Conservation (phyloP, 2,888 invertebrate genomes). For the Rugalucina vietnamica region DNA sequence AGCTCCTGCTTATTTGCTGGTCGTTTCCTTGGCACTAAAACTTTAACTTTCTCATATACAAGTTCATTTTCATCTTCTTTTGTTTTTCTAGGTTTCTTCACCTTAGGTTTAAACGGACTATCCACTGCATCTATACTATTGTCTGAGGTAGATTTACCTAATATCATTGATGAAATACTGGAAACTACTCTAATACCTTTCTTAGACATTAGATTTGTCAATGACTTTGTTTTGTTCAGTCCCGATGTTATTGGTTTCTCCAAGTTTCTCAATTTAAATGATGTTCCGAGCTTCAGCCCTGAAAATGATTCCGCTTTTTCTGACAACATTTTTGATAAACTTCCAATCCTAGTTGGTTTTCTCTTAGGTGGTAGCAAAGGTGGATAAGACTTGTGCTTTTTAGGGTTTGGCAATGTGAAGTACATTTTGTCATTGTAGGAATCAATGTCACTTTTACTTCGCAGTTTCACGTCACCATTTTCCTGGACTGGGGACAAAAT, state of each 20-base stretch:
- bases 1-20: slow-evolving; percentile 44
- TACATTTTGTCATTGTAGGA: slow-evolving; percentile 35
- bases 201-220: slow-evolving; percentile 55
- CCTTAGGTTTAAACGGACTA: slow-evolving; percentile 54
- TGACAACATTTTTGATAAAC: slow-evolving; percentile 50
- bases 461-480: background rate
- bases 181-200: slow-evolving; percentile 50
- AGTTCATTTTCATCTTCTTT: slow-evolving; percentile 42
- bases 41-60: slow-evolving; percentile 52
- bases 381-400: slow-evolving; percentile 33
- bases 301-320: slow-evolving; percentile 58
- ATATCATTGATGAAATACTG: slow-evolving; percentile 51
- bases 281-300: slow-evolving; percentile 45
- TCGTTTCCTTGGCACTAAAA: slow-evolving; percentile 34
- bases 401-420: slow-evolving; percentile 52
- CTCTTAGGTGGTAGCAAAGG: slow-evolving; percentile 29
- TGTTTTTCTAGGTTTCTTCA: slow-evolving; percentile 19
- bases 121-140: slow-evolving; percentile 26
- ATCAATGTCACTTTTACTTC: background rate
- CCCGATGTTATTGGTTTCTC: slow-evolving; percentile 41
- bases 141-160: slow-evolving; percentile 48
- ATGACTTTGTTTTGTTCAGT: slow-evolving; percentile 48
- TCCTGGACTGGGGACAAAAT: slow-evolving; percentile 51
- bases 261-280: slow-evolving; percentile 53
- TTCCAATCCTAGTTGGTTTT: slow-evolving; percentile 42